These are phyloP conservation scores for Emydocephalus ijimae DNA, from an alignment of 2,113 vertebrate species.

Conservation along the genomic window DNA sequence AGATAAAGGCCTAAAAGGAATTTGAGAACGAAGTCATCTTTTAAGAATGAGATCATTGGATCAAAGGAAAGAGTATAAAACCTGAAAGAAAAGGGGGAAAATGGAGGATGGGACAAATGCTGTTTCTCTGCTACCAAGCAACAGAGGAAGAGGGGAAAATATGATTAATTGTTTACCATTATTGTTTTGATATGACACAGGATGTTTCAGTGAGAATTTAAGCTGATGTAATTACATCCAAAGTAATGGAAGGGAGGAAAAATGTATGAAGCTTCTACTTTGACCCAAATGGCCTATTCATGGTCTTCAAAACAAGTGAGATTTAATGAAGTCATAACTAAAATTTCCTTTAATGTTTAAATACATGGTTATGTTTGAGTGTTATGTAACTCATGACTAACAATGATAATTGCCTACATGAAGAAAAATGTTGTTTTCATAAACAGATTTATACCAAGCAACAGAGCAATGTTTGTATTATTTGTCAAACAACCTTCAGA, in stretches of 20 bases:
- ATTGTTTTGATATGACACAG: not conserved
- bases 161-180: not conserved
- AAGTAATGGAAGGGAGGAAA: not conserved
- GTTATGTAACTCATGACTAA: not conserved
- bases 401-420: not conserved
- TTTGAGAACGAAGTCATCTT: not conserved
- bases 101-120: too few species aligned
- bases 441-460: not conserved
- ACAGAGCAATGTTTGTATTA: not conserved
- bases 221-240: not conserved
- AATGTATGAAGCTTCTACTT: not conserved
- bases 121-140: not conserved
- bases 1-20: not conserved
- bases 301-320: not conserved
- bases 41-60: not conserved
- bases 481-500: not conserved
- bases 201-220: not conserved
- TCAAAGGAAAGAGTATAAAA: not conserved
- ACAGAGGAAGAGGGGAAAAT: too few species aligned
- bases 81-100: not conserved
- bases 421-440: constrained; percentile 1
- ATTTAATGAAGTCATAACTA: not conserved
- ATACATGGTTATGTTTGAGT: not conserved
- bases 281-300: not conserved
- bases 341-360: not conserved